Evolutionary conservation across 2,113 vertebrate species (phyloP).

Genomic region (Ceuthmochares aereus): DNA sequence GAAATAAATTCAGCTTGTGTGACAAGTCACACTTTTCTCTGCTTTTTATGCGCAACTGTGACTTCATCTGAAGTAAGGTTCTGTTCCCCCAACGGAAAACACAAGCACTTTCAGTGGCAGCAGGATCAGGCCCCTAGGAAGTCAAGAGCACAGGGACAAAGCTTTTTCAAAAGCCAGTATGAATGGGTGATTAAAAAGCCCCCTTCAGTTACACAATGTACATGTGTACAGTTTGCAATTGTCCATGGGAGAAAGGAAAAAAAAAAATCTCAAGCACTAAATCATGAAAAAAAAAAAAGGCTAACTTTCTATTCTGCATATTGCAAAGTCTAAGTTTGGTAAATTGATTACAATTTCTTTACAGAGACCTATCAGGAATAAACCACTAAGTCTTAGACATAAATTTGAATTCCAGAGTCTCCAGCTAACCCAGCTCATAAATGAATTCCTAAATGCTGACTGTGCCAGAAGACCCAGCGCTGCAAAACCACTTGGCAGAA

Average conservation of each 20-base stretch:
- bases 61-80: conserved; percentile 14
- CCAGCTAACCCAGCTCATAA: conserved; percentile 88
- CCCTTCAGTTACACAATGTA: conserved; percentile 51
- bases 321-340: conserved; percentile 71
- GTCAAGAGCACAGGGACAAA: conserved; percentile 23
- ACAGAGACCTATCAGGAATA: conserved; percentile 78
- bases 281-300: conserved; percentile 42
- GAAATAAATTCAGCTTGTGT: conserved; percentile 39
- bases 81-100: neutral
- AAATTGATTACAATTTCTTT: conserved; percentile 81
- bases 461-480: conserved; percentile 85
- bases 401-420: conserved; percentile 88
- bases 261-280: conserved; percentile 20
- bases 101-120: neutral
- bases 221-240: conserved; percentile 56
- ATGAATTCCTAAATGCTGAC: conserved; percentile 93
- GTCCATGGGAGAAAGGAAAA: conserved; percentile 29
- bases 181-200: conserved; percentile 60
- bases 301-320: conserved; percentile 54
- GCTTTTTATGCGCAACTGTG: conserved; percentile 47
- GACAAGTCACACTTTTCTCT: conserved; percentile 54
- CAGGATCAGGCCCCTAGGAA: conserved; percentile 5
- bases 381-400: conserved; percentile 79
- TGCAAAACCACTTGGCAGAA: conserved; percentile 91
- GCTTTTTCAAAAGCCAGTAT: conserved; percentile 21